Evolutionary conservation across 2,113 vertebrate genomes (phyloP), one percentile per base, ranked within the genome.

Genomic region (Salminus brasiliensis): DNA sequence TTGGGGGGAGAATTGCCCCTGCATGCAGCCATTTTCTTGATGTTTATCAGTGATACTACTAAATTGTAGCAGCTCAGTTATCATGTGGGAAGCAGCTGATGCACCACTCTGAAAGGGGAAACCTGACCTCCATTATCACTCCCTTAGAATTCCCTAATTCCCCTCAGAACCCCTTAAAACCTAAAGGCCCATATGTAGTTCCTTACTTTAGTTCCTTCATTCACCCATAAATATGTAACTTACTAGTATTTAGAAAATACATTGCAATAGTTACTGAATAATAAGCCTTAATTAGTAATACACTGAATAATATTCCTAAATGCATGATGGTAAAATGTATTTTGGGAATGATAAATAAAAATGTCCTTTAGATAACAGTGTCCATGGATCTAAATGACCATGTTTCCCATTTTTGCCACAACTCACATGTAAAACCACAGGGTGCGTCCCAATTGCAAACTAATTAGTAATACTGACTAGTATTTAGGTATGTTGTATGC

Each of bases 31-130:
- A 18, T 62, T 32, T 5, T 62, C 29, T 29, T 62, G 59, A 62
- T 62, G 59, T 15, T 15, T 30, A 29, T 49, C 47, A 49, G 2
- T 49, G 47, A 49, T 21, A 18, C 47, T 49, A 5, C 16, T 49
- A 49, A 49, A 49, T 21, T 49, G 5, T 16, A 16, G 59, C 27
- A 30, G 57, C 5, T 30, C 57, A 60, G 57, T 27, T 23, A 62
- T 62, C 59, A 62, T 62, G 59, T 62, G 59, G 59, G 59, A 29
- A 62, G 59, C 59, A 62, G 59, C 59, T 62, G 59, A 62, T 16
- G n/a, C 29, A 32, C 15, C 59, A 62, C 8, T 62, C 59, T 32
- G 29, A 29, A 32, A 16, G 47, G 12, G 18, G 47, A 18, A 62
- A 62, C 13, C 16, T 62, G 23, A 57, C 55, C 7, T 57, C 23